Evolutionary conservation across 2,797 vertebrate species (phyloP).

Genomic region (Threskiornis aethiopicus): DNA sequence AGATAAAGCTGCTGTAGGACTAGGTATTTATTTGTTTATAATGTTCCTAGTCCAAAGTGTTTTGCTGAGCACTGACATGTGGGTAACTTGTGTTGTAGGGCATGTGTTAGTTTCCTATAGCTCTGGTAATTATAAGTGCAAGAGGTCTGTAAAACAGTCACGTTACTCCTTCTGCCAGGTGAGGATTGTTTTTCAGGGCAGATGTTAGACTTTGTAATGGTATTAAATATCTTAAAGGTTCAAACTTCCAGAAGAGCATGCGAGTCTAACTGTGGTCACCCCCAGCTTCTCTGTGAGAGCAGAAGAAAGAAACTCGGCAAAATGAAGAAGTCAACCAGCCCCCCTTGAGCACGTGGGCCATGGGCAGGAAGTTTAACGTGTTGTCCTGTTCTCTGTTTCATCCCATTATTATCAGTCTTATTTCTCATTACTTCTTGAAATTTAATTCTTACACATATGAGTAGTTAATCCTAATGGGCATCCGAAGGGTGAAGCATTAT

Average conservation of each 20-base stretch:
- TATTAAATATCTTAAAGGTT: background rate
- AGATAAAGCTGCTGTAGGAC: background rate
- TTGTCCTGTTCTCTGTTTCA: background rate
- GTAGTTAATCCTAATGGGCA: background rate
- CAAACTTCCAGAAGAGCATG: background rate
- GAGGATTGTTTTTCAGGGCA: background rate
- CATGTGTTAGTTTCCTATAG: background rate
- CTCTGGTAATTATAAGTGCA: background rate
- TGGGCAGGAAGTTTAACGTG: background rate
- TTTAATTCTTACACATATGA: background rate
- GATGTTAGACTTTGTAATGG: background rate
- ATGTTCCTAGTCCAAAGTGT: background rate
- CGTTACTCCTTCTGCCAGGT: background rate
- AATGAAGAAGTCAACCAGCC: background rate
- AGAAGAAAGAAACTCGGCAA: background rate
- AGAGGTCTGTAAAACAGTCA: background rate
- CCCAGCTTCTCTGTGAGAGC: background rate
- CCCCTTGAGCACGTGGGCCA: accelerated
- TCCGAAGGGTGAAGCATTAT: background rate
- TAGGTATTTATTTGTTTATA: background rate
- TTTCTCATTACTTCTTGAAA: background rate
- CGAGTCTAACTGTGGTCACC: background rate
- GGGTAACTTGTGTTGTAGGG: background rate
- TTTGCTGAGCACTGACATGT: background rate
- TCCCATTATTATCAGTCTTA: background rate